Percentiles rank a stretch among this genome's conserved stretches.
These are phyloP conservation scores for Andrena bicolor DNA, from an alignment of 2,888 invertebrate species.

Conservation along the genomic window DNA sequence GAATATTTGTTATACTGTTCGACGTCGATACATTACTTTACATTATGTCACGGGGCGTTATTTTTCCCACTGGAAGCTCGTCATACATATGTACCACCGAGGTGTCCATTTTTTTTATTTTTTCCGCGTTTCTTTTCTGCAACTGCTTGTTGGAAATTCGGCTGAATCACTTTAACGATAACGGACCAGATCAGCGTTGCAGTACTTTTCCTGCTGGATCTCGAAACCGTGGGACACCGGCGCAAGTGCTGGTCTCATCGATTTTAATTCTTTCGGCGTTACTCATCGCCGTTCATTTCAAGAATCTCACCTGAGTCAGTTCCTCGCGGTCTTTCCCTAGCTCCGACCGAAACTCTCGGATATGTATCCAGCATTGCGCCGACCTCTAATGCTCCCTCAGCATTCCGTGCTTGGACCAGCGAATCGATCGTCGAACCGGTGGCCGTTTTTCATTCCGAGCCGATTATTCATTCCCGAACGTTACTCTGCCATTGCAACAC, in stretches of 20 bases:
- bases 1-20: constrained; percentile 12
- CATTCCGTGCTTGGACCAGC: constrained; percentile 11
- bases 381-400: not conserved
- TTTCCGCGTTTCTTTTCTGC: not conserved
- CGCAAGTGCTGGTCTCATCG: constrained; percentile 1
- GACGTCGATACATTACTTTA: constrained; percentile 11
- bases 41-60: not conserved
- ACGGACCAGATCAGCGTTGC: not conserved
- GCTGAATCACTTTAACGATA: constrained; percentile 45
- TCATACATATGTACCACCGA: not conserved
- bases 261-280: constrained; percentile 30
- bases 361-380: not conserved
- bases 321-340: not conserved
- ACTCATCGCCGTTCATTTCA: constrained; percentile 42
- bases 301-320: constrained; percentile 50
- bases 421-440: constrained; percentile 31
- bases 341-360: no score
- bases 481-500: constrained; percentile 23
- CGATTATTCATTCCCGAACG: constrained; percentile 49
- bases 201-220: constrained; percentile 8
- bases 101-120: not conserved
- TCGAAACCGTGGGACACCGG: not conserved
- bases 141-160: constrained; percentile 31
- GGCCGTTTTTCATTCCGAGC: constrained; percentile 19
- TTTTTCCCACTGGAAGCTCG: constrained; percentile 5